phyloP scores from a whole-genome alignment of 2,797 vertebrate species.

The Melanotaenia trifasciata region DNA sequence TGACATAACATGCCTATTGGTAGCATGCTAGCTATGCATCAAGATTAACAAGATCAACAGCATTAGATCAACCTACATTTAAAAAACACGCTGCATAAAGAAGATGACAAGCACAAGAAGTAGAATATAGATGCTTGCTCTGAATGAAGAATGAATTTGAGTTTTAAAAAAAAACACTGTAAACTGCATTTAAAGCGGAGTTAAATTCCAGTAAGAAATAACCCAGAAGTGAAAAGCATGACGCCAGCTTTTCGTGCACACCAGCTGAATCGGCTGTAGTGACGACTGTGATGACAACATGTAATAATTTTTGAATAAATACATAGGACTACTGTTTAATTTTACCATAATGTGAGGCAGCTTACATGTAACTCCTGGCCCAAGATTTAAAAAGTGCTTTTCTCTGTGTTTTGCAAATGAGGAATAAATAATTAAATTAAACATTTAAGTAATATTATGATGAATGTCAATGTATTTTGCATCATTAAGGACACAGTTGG shows the following conservation, averaged over 20 bases:
- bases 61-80: background rate
- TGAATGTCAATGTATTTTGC: no score
- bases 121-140: background rate
- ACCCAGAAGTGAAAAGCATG: no score
- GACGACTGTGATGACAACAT: background rate
- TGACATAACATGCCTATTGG: background rate
- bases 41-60: no score
- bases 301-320: background rate
- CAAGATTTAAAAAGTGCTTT: background rate
- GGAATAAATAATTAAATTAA: background rate
- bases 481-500: no score
- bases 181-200: background rate
- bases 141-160: background rate
- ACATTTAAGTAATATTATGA: no score
- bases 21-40: background rate
- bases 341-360: background rate
- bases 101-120: background rate
- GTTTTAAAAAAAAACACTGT: background rate
- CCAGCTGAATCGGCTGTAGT: no score
- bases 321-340: background rate
- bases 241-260: background rate
- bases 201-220: background rate
- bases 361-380: background rate
- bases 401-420: background rate
- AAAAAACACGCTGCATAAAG: background rate